These are phyloP conservation scores for Colaptes auratus DNA, from an alignment of 2,113 vertebrate species.

Conservation along the genomic window DNA sequence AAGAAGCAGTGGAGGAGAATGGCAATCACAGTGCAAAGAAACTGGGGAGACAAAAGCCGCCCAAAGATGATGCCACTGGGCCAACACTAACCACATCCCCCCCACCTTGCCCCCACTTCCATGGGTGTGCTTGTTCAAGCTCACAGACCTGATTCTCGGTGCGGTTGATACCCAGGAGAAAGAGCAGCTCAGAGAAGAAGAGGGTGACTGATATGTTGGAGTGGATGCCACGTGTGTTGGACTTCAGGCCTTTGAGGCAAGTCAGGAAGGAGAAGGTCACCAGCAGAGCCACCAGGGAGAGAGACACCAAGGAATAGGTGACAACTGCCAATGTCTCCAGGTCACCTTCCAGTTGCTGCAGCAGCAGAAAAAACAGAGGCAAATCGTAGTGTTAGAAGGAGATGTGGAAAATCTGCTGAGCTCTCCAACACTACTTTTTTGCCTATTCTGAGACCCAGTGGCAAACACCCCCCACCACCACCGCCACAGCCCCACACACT, in stretches of 20 bases:
- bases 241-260: conserved; percentile 94
- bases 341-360: conserved; percentile 92
- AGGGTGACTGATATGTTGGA: conserved; percentile 90
- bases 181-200: conserved; percentile 92
- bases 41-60: conserved; percentile 75
- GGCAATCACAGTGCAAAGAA: conserved; percentile 94
- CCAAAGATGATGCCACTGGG: neutral
- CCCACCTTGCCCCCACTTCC: neutral
- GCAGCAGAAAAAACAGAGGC: conserved; percentile 32
- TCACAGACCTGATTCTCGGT: conserved; percentile 93
- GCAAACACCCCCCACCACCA: neutral
- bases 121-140: rapidly evolving
- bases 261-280: conserved; percentile 88
- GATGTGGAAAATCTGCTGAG: neutral
- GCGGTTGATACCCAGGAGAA: conserved; percentile 91
- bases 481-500: neutral
- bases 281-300: conserved; percentile 89
- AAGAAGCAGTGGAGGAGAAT: conserved; percentile 98
- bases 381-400: neutral
- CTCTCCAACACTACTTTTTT: neutral
- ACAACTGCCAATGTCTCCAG: conserved; percentile 92
- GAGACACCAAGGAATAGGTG: conserved; percentile 87
- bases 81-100: neutral
- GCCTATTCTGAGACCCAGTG: neutral
- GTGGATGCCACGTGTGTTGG: conserved; percentile 94